Conservation (phyloP, 2,888 invertebrate genomes). For the Dolichomitus sp. region DNA sequence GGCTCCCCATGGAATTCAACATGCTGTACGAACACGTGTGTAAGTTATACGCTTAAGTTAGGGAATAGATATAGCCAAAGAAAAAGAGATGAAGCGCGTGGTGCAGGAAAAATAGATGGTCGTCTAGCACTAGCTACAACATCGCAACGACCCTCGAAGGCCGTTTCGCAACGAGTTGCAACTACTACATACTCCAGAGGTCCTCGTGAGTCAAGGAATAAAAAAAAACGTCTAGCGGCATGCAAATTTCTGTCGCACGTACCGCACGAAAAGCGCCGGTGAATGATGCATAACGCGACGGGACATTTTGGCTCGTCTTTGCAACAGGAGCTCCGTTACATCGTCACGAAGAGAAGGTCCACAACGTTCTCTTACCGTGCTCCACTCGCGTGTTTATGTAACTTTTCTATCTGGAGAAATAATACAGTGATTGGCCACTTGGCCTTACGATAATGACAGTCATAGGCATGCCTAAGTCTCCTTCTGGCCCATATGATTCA, state of each 20-base stretch:
- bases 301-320: slow-evolving; percentile 27
- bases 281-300: slow-evolving; percentile 76
- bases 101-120: slow-evolving; percentile 30
- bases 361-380: neutral
- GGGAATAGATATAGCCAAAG: slow-evolving; percentile 13
- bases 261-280: slow-evolving; percentile 58
- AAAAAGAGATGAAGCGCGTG: neutral
- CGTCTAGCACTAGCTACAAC: neutral
- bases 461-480: neutral
- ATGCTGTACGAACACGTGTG: slow-evolving; percentile 23
- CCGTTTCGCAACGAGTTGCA: slow-evolving; percentile 57
- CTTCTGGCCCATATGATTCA: neutral
- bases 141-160: slow-evolving; percentile 56
- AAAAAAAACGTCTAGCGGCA: slow-evolving; percentile 74
- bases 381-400: neutral
- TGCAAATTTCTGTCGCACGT: slow-evolving; percentile 71
- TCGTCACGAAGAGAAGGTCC: neutral
- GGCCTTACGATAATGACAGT: neutral
- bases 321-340: slow-evolving; percentile 56
- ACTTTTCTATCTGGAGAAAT: neutral
- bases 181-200: neutral
- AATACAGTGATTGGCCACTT: neutral
- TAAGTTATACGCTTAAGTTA: slow-evolving; percentile 22
- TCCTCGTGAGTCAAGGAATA: slow-evolving; percentile 33
- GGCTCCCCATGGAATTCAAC: slow-evolving; percentile 69